Conservation (phyloP, 2,113 vertebrate genomes). For the Azemiops feae region DNA sequence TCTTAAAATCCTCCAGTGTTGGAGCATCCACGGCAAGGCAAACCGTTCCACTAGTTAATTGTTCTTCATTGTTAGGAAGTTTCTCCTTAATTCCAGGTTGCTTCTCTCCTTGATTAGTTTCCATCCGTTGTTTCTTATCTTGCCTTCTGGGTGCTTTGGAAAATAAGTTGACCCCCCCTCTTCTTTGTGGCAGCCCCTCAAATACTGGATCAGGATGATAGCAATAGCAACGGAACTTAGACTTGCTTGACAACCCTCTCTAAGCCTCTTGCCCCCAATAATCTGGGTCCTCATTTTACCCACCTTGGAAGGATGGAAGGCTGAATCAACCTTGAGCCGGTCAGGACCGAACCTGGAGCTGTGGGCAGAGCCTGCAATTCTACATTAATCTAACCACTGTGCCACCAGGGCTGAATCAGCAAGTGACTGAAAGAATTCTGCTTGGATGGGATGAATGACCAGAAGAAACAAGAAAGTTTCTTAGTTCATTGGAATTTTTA, state of each 20-base stretch:
- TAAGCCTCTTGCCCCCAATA: background rate
- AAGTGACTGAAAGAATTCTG: background rate
- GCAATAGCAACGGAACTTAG: too few species aligned
- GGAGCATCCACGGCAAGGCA: too few species aligned
- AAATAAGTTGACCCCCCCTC: too few species aligned
- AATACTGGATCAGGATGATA: too few species aligned
- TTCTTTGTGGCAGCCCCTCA: too few species aligned
- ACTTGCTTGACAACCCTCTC: too few species aligned
- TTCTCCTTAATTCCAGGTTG: too few species aligned
- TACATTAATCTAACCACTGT: background rate
- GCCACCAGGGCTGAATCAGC: background rate
- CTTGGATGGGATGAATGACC: rapidly evolving
- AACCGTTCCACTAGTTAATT: too few species aligned
- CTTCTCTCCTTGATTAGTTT: too few species aligned
- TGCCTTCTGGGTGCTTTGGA: too few species aligned
- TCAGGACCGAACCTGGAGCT: background rate
- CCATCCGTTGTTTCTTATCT: too few species aligned
- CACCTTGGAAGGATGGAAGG: background rate
- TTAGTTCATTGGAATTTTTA: background rate
- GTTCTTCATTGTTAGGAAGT: too few species aligned
- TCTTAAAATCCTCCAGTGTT: background rate
- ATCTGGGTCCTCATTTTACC: background rate
- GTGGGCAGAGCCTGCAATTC: background rate
- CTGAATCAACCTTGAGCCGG: background rate
- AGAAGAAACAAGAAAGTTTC: background rate